Percentiles rank a stretch among this genome's conserved stretches.
Evolutionary conservation across 2,797 vertebrate genomes (phyloP).

Genomic region (Emys orbicularis): DNA sequence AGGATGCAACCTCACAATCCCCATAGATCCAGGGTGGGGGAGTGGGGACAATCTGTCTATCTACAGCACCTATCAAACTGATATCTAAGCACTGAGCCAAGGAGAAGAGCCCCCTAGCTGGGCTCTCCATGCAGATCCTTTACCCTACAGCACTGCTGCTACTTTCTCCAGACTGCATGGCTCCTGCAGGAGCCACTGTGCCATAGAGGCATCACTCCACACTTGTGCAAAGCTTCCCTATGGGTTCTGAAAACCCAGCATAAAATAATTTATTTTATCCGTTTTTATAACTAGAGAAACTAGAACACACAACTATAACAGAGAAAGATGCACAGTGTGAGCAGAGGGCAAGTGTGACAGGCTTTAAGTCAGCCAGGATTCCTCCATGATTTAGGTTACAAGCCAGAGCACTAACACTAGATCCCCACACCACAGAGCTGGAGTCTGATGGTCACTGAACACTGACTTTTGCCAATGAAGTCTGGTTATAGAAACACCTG

Average conservation of each 20-base stretch:
- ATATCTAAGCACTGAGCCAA: no score
- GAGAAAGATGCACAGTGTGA: neutral
- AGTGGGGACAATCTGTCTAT: no score
- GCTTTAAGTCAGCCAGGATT: neutral
- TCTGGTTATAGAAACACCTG: constrained; percentile 64
- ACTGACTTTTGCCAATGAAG: constrained; percentile 58
- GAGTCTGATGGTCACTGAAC: constrained; percentile 38
- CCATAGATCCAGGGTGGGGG: neutral
- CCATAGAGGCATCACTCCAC: neutral
- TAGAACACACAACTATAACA: neutral
- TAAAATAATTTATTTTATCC: neutral
- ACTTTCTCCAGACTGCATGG: neutral
- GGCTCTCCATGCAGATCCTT: no score
- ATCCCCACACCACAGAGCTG: constrained; percentile 18
- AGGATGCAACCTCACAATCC: neutral
- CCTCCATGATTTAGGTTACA: constrained; percentile 59
- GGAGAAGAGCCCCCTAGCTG: no score
- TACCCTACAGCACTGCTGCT: neutral
- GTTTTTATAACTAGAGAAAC: neutral
- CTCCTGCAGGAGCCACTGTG: neutral
- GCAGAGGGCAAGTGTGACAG: neutral
- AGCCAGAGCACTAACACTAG: constrained; percentile 24
- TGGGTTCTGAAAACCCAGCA: neutral
- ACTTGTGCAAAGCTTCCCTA: neutral
- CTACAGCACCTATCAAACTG: no score